Evolutionary conservation across 2,888 invertebrate species (phyloP).

Genomic region (Cheilosia soror): DNA sequence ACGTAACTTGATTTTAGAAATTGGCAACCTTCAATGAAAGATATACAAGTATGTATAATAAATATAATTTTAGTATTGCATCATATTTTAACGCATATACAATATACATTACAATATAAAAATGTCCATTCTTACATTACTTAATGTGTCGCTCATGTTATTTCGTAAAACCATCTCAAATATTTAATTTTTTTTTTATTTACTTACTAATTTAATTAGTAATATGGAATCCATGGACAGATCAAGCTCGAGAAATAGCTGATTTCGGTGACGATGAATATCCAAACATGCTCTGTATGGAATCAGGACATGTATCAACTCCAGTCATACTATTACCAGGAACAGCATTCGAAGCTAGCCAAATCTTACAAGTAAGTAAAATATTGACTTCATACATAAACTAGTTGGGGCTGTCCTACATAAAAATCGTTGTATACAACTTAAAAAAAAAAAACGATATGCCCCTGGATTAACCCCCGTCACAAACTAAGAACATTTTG

Average conservation of each 20-base stretch:
- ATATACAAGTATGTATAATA: too few species aligned
- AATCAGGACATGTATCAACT: conserved; percentile 95
- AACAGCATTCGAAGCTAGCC: conserved; percentile 96
- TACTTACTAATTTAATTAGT: conserved; percentile 84
- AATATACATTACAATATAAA: neutral
- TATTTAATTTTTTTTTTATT: conserved; percentile 11
- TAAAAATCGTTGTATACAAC: too few species aligned
- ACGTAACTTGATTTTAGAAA: too few species aligned
- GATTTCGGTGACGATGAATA: conserved; percentile 99
- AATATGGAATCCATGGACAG: conserved; percentile 98
- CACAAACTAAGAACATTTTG: too few species aligned
- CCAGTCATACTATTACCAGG: conserved; percentile 95
- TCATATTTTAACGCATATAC: neutral
- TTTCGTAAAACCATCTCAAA: neutral
- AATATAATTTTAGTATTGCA: too few species aligned
- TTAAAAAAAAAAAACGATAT: too few species aligned
- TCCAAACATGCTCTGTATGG: conserved; percentile 98
- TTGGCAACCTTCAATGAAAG: too few species aligned
- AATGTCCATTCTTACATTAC: neutral
- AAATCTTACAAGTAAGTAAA: conserved; percentile 90
- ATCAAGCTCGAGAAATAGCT: conserved; percentile 95
- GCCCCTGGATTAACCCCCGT: too few species aligned
- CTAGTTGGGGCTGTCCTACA: too few species aligned
- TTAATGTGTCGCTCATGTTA: neutral
- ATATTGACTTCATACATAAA: neutral